A percentile compares a stretch with the other conserved stretches of the same genome.
Evolutionary conservation across 30 jellyfish, hydroid and myxozoan species (phyloP).

Genomic region (Aurelia sp.): DNA sequence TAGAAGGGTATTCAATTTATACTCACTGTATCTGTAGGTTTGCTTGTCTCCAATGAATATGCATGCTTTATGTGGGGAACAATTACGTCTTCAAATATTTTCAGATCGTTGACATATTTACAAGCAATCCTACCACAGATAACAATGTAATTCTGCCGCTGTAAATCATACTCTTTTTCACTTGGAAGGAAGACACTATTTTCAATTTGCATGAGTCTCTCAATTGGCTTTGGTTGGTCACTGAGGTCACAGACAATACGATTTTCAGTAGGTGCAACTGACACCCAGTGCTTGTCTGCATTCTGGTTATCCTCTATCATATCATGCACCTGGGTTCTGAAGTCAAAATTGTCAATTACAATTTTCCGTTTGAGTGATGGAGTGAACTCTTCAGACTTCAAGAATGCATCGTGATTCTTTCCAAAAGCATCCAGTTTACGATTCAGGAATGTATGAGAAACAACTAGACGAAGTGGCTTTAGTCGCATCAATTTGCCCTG

Average conservation of each 20-base stretch:
- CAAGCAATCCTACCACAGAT: conserved; percentile 12
- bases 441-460: conserved; percentile 1
- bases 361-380: conserved; percentile 22
- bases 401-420: conserved; percentile 5
- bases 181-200: background rate
- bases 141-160: conserved; percentile 16
- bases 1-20: background rate
- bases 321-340: conserved; percentile 12
- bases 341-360: conserved; percentile 44
- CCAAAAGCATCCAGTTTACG: background rate
- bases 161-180: conserved; percentile 6
- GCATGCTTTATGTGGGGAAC: conserved; percentile 18
- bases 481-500: conserved; percentile 1
- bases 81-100: conserved; percentile 4
- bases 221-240: background rate
- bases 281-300: conserved; percentile 35
- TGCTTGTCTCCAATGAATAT: conserved; percentile 17
- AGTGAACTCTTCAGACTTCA: conserved; percentile 5
- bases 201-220: background rate
- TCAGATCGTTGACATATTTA: background rate
- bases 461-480: conserved; percentile 24
- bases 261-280: conserved; percentile 18
- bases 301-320: conserved; percentile 56
- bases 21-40: conserved; percentile 45
- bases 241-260: background rate